phyloP scores from a whole-genome alignment of 2,888 invertebrate species.

The Caenorhabditis becei region DNA sequence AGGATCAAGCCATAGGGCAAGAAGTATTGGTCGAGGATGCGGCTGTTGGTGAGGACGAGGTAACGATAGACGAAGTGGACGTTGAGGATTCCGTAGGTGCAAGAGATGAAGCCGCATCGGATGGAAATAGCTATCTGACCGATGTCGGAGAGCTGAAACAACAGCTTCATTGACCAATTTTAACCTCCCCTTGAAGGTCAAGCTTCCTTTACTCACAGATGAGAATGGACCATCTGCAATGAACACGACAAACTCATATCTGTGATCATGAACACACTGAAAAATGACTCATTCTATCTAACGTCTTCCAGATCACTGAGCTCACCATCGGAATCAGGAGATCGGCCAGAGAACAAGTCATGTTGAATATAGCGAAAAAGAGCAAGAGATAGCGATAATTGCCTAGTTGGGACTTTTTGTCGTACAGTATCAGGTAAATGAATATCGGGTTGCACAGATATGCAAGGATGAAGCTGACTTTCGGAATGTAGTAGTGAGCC shows the following conservation, averaged over 20 bases:
- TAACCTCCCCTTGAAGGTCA: no score
- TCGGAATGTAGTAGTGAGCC: slow-evolving; percentile 15
- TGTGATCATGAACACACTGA: not conserved
- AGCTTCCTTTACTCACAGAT: no score
- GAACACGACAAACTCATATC: not conserved
- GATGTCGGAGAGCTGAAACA: not conserved
- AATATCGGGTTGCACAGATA: slow-evolving; percentile 1
- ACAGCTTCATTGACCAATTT: no score
- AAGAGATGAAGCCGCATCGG: slow-evolving; percentile 7
- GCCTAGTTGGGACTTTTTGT: slow-evolving; percentile 1
- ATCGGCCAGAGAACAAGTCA: slow-evolving; percentile 10
- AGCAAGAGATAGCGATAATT: slow-evolving; percentile 4
- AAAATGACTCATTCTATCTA: no score
- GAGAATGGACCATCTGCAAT: slow-evolving; percentile 8
- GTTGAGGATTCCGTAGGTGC: slow-evolving; percentile 35
- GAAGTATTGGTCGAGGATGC: slow-evolving; percentile 11
- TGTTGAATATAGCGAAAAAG: slow-evolving; percentile 19
- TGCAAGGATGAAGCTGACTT: not conserved
- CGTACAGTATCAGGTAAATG: not conserved
- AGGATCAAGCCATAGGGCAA: slow-evolving; percentile 1
- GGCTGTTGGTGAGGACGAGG: not conserved
- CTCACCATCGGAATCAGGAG: slow-evolving; percentile 12
- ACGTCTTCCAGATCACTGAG: no score
- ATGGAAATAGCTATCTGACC: not conserved
- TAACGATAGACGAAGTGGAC: slow-evolving; percentile 21